Conservation (phyloP, 2,888 invertebrate genomes). For the Linhomoeus sp. region DNA sequence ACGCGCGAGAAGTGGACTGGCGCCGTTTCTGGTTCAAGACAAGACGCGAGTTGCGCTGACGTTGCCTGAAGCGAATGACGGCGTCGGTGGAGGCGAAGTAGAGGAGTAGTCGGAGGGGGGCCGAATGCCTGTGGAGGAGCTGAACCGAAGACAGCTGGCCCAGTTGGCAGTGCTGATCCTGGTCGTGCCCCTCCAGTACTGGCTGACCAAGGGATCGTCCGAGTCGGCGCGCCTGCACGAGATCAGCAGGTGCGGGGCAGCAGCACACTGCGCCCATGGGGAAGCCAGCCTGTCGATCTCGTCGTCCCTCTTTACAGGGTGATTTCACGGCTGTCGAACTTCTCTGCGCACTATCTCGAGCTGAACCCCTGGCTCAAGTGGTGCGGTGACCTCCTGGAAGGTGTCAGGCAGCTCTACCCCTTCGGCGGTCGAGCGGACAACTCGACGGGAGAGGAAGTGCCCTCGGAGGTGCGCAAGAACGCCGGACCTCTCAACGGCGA, state of each 20-base stretch:
- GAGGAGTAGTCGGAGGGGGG: too few relatives aligned
- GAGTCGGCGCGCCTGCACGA: constrained; percentile 2
- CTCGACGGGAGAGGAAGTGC: not conserved
- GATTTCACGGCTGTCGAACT: not conserved
- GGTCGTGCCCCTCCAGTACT: constrained; percentile 28
- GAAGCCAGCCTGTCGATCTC: too few relatives aligned
- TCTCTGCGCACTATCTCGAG: not conserved
- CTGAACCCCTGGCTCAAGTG: not conserved
- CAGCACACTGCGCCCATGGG: too few relatives aligned
- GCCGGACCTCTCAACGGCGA: not conserved
- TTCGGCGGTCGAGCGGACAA: not conserved
- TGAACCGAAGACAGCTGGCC: constrained; percentile 12
- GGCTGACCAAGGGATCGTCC: constrained; percentile 18
- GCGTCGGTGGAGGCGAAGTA: too few relatives aligned
- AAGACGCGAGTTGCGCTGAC: too few relatives aligned
- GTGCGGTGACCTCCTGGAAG: not conserved
- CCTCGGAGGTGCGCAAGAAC: not conserved
- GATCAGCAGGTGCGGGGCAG: not conserved
- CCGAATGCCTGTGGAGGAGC: too few relatives aligned
- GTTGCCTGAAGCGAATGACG: too few relatives aligned
- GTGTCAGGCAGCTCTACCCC: too few relatives aligned
- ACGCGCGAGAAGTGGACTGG: too few relatives aligned
- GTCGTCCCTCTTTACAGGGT: too few relatives aligned
- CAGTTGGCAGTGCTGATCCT: constrained; percentile 25
- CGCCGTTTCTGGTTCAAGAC: too few relatives aligned